Evolutionary conservation across 2,797 vertebrate genomes (phyloP).

Genomic region (Pteropus rufus): DNA sequence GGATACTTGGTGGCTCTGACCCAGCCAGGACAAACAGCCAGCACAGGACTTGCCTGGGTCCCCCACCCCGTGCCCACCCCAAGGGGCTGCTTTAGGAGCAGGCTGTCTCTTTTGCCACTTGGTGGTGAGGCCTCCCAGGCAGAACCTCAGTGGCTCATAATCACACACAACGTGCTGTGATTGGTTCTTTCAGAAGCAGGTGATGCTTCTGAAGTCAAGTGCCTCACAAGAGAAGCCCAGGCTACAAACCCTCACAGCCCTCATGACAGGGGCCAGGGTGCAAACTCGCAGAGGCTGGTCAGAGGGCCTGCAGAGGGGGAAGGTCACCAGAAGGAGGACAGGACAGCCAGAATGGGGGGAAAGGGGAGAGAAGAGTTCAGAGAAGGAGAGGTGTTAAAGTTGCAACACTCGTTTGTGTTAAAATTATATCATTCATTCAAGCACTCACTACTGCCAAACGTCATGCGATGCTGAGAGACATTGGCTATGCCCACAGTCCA

Average conservation of each 20-base stretch:
- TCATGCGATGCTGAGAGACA: neutral
- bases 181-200: neutral
- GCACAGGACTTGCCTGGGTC: neutral
- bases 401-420: neutral
- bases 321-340: neutral
- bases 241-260: neutral
- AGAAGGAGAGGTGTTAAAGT: neutral
- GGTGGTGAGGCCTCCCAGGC: constrained; percentile 38
- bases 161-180: constrained; percentile 30
- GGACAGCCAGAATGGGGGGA: neutral
- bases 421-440: neutral
- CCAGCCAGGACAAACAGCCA: neutral
- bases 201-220: constrained; percentile 25
- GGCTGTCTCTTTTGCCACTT: neutral
- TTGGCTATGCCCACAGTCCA: neutral
- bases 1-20: neutral
- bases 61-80: neutral
- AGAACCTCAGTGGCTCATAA: constrained; percentile 17
- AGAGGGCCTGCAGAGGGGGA: neutral
- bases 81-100: neutral
- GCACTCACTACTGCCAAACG: neutral
- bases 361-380: neutral
- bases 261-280: neutral
- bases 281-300: neutral
- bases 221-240: neutral